phyloP scores from a whole-genome alignment of 2,797 vertebrate species.

The Pitangus sulphuratus region DNA sequence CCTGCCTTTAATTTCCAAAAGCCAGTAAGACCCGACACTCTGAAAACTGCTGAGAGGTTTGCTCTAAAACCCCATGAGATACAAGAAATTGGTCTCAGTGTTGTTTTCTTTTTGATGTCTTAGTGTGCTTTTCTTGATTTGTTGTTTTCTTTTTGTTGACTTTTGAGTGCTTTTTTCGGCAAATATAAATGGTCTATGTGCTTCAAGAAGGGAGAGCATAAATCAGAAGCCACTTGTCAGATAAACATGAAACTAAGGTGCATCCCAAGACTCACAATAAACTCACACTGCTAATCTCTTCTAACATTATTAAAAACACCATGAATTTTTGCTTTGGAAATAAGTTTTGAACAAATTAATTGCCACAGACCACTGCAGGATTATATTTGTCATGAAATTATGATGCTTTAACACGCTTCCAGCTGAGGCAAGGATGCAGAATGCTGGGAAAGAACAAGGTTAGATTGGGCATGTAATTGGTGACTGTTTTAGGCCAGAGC shows the following conservation, averaged over 20 bases:
- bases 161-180: neutral
- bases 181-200: neutral
- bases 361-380: neutral
- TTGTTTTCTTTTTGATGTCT: neutral
- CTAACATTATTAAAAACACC: conserved; percentile 59
- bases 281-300: conserved; percentile 64
- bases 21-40: neutral
- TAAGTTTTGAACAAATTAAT: neutral
- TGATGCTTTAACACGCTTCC: neutral
- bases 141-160: neutral
- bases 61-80: neutral
- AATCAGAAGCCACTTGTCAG: neutral
- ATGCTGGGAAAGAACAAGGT: neutral
- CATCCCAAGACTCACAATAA: conserved; percentile 32
- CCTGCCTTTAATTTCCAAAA: neutral
- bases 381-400: neutral
- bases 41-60: neutral
- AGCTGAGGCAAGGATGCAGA: neutral
- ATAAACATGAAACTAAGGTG: neutral
- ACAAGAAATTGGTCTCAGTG: neutral
- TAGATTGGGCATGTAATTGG: neutral
- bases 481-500: neutral
- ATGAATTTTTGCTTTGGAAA: neutral
- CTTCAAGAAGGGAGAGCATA: neutral
- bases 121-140: neutral